These are phyloP conservation scores for Poecilus cupreus DNA, from an alignment of 2,888 invertebrate species.

Conservation along the genomic window DNA sequence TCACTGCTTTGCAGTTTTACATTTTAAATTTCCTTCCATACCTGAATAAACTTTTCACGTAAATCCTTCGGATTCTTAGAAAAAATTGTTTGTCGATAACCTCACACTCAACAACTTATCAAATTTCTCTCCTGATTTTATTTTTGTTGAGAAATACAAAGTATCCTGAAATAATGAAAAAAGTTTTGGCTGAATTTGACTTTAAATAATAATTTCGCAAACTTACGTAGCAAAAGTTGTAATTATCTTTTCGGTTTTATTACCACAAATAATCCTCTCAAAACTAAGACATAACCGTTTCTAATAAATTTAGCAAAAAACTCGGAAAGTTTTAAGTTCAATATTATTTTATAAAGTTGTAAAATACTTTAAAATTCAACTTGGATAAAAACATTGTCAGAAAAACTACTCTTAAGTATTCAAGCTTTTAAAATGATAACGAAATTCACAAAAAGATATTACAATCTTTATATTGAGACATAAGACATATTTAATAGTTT, in stretches of 20 bases:
- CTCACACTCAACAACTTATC: not conserved
- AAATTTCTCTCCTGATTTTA: too few relatives aligned
- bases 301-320: slow-evolving; percentile 1
- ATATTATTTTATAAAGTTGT: not conserved
- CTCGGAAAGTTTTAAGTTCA: not conserved
- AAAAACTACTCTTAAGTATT: too few relatives aligned
- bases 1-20: too few relatives aligned
- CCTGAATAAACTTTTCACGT: too few relatives aligned
- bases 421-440: too few relatives aligned
- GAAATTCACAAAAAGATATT: too few relatives aligned
- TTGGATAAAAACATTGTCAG: not conserved
- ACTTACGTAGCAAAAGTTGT: slow-evolving; percentile 27
- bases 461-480: too few relatives aligned
- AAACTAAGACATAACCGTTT: slow-evolving; percentile 5
- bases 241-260: slow-evolving; percentile 26
- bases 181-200: not conserved
- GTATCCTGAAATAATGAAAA: slow-evolving; percentile 10
- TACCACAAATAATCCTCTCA: slow-evolving; percentile 6
- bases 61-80: too few relatives aligned
- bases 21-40: too few relatives aligned
- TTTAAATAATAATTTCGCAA: not conserved
- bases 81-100: not conserved
- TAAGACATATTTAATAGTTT: too few relatives aligned
- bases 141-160: not conserved
- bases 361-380: not conserved